Percentiles rank a stretch among this genome's conserved stretches.
Evolutionary conservation across 1,140 invertebrate genomes (phyloP).

Genomic region (Chironomus tepperi): DNA sequence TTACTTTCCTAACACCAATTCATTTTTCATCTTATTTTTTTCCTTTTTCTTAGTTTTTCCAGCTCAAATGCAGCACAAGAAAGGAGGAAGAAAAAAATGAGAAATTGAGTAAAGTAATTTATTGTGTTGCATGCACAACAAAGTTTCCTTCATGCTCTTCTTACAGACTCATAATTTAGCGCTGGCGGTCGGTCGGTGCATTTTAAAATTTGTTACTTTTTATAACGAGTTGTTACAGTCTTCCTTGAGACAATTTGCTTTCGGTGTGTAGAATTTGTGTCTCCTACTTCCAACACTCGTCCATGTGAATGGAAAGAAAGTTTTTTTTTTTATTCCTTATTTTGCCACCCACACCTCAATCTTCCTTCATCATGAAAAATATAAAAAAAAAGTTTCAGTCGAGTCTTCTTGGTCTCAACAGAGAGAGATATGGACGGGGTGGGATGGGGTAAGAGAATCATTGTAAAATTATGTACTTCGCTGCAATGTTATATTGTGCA

Average conservation of each 20-base stretch:
- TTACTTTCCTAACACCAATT: not conserved
- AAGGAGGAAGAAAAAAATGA: not conserved
- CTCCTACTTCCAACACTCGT: not conserved
- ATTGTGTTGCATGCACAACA: slow-evolving; percentile 6
- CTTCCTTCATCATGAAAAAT: too few species aligned
- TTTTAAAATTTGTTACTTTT: slow-evolving; percentile 19
- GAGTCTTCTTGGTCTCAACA: too few species aligned
- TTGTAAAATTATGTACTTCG: not conserved
- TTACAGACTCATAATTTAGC: slow-evolving; percentile 21
- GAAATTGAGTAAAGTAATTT: slow-evolving; percentile 10
- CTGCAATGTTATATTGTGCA: not conserved
- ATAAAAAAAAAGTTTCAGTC: too few species aligned
- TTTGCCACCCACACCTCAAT: not conserved
- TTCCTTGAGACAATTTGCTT: slow-evolving; percentile 21
- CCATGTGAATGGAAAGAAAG: too few species aligned
- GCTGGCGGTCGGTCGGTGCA: slow-evolving; percentile 12
- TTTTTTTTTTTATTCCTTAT: not conserved
- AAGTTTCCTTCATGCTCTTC: not conserved
- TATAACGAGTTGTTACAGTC: not conserved
- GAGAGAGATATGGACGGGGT: too few species aligned
- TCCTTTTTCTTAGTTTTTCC: too few species aligned
- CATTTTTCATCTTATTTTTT: not conserved
- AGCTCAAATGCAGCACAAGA: not conserved
- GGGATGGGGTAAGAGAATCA: not conserved
- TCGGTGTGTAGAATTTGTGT: not conserved